Evolutionary conservation across 2,113 vertebrate genomes (phyloP), one percentile per base, ranked within the genome.

Genomic region (Leucoraja erinaceus): DNA sequence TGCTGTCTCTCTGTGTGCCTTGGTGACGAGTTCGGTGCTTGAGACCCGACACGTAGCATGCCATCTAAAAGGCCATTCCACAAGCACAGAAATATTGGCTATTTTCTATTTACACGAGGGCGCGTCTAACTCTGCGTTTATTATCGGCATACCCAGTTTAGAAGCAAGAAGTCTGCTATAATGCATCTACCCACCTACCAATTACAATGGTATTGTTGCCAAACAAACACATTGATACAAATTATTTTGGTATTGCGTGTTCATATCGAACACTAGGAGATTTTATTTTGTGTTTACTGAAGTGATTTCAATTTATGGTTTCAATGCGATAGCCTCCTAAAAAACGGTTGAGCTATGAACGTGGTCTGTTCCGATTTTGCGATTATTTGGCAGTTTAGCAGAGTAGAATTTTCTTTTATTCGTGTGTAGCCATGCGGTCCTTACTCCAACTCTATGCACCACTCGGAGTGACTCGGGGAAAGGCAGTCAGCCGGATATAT

Each of bases 341-440:
- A 54, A 91, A 28, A 54, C 12, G 72, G 68, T 72, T 28, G 68
- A 6, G 38, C 38, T 72, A 28, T 91, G 90, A 25, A 12, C 33
- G 16, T 93, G 94, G 94, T 93, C 94, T 95, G 96, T 94, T 96
- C 96, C 96, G 95, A 96, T 96, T 96, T 93, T 95, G 96, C 97
- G 97, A 97, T 95, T 95, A 98, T 98, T 98, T 98, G 97, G 95
- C 96, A 96, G 97, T 96, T 98, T 98, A 98, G 97, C 97, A 98
- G 97, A 97, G 96, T 97, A 98, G 97, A 98, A 98, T 74, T 72
- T 70, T 31, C 22, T 98, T 96, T 97, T 96, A 98, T 98, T 98
- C 96, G 97, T 97, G 98, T 98, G 96, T 97, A 98, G 98, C 98
- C 98, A 98, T 98, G 98, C 98, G 98, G 96, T 68, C 96, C 96